Conservation (phyloP, 2,888 invertebrate species). For the Stenurella melanura region DNA sequence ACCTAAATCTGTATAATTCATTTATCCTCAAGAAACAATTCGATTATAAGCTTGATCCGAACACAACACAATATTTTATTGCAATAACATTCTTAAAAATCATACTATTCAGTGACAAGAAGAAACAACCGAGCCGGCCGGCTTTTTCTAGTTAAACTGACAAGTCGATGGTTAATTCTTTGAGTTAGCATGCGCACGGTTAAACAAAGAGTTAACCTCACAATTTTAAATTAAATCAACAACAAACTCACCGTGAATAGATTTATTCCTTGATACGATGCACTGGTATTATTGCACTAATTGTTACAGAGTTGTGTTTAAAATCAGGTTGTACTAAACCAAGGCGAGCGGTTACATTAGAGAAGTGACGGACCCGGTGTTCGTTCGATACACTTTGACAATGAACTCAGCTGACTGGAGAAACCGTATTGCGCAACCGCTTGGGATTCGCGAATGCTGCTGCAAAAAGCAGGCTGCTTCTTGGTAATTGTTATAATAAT, state of each 20-base stretch:
- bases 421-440: conserved; percentile 67
- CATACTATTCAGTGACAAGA: conserved; percentile 38
- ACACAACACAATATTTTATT: conserved; percentile 3
- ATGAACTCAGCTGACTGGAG: conserved; percentile 71
- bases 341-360: conserved; percentile 56
- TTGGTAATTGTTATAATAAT: conserved; percentile 20
- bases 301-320: conserved; percentile 47
- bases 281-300: conserved; percentile 47
- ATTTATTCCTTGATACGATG: conserved; percentile 37
- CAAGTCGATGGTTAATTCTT: conserved; percentile 66
- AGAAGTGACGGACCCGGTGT: conserved; percentile 62
- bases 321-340: conserved; percentile 52
- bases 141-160: conserved; percentile 65
- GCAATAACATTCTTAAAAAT: conserved; percentile 4
- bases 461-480: conserved; percentile 36
- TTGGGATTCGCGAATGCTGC: conserved; percentile 20
- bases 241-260: conserved; percentile 49
- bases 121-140: conserved; percentile 67
- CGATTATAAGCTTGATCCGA: background rate
- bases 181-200: conserved; percentile 65
- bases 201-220: conserved; percentile 68
- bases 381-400: conserved; percentile 71
- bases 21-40: background rate
- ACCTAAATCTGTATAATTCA: conserved; percentile 2
- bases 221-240: conserved; percentile 56